Conservation (phyloP, 1,140 invertebrate species). For the Heliothis subflexa region DNA sequence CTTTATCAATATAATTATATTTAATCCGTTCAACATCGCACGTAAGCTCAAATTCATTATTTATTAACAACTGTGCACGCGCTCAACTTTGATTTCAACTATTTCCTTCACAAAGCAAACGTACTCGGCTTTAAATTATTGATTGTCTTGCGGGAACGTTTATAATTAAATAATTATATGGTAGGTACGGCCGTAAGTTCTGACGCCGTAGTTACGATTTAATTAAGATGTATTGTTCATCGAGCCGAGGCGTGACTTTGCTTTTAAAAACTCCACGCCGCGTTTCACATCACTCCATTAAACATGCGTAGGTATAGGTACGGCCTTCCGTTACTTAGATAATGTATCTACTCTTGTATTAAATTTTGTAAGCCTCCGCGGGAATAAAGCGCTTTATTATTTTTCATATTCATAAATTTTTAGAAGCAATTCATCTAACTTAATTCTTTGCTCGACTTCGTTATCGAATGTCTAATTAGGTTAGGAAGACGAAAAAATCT, state of each 20-base stretch:
- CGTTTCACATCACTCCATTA: constrained; percentile 68
- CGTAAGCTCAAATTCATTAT: constrained; percentile 54
- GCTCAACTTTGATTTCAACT: constrained; percentile 54
- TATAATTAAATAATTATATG: constrained; percentile 79
- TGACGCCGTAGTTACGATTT: constrained; percentile 71
- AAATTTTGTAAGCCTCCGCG: constrained; percentile 28
- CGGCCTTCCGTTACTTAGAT: constrained; percentile 59
- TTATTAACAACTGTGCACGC: constrained; percentile 62
- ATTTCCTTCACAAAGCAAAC: constrained; percentile 49
- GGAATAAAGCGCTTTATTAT: constrained; percentile 20
- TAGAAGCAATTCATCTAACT: no score
- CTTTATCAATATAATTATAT: constrained; percentile 60
- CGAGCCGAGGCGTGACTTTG: constrained; percentile 74
- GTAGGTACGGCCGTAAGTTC: constrained; percentile 63
- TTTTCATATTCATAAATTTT: neutral
- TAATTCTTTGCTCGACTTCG: no score
- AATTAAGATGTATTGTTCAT: constrained; percentile 82
- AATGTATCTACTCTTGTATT: constrained; percentile 47
- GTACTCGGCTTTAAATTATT: constrained; percentile 53
- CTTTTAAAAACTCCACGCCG: constrained; percentile 74
- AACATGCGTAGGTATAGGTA: constrained; percentile 59
- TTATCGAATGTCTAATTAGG: no score
- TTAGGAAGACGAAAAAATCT: no score
- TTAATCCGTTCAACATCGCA: constrained; percentile 58
- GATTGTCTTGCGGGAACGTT: constrained; percentile 55